Evolutionary conservation across 2,113 vertebrate species (phyloP).

Genomic region (Delphinus delphis): DNA sequence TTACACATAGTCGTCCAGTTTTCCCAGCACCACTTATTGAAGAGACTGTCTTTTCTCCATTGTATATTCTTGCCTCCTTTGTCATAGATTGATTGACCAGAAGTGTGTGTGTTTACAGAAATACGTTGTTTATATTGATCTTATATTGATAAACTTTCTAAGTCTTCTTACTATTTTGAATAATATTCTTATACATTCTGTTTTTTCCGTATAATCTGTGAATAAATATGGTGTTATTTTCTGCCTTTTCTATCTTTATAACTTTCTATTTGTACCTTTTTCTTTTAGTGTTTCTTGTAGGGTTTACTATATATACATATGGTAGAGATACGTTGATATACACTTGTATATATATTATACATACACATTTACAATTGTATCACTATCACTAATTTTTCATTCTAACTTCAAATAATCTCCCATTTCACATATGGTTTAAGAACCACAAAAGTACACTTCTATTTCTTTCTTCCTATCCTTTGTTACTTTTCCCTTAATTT

Average conservation of each 20-base stretch:
- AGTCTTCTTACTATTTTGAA: neutral
- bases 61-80: too few species aligned
- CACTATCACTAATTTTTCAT: neutral
- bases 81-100: too few species aligned
- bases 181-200: neutral
- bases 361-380: neutral
- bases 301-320: neutral
- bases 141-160: neutral
- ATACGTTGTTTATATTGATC: neutral
- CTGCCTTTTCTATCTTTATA: neutral
- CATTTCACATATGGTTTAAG: neutral
- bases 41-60: too few species aligned
- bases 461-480: neutral
- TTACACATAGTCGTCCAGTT: too few species aligned
- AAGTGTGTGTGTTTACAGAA: neutral
- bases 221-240: neutral
- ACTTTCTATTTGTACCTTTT: neutral
- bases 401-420: neutral
- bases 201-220: neutral
- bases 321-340: neutral
- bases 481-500: neutral
- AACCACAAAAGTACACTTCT: neutral
- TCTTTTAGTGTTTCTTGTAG: neutral
- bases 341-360: neutral
- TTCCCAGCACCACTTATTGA: too few species aligned